Evolutionary conservation across 2,113 vertebrate genomes (phyloP).

Genomic region (Mellivora capensis): DNA sequence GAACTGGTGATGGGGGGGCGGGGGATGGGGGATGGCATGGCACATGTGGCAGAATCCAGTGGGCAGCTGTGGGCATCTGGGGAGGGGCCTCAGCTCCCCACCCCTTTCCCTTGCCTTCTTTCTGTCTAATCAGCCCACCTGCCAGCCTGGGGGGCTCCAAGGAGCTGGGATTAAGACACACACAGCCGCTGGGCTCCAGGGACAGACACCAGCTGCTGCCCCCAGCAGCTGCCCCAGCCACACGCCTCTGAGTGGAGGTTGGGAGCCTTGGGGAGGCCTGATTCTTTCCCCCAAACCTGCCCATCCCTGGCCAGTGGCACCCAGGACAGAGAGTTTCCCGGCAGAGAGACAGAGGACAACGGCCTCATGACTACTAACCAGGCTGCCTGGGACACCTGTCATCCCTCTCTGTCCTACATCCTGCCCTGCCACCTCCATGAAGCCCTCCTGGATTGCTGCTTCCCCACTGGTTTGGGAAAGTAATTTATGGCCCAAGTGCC

Average conservation of each 20-base stretch:
- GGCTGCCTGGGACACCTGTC: not conserved
- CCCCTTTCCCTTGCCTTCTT: not conserved
- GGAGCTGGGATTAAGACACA: conserved; percentile 63
- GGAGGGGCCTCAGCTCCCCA: not conserved
- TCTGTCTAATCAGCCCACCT: conserved; percentile 62
- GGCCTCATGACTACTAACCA: not conserved
- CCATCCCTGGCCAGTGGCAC: not conserved
- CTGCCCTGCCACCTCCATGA: not conserved
- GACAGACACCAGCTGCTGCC: conserved; percentile 67
- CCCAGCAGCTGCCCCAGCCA: conserved; percentile 69
- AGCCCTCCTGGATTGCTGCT: not conserved
- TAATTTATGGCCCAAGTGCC: not conserved
- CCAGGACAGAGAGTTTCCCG: not conserved
- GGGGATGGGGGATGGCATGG: not conserved
- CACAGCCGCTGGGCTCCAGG: conserved; percentile 62
- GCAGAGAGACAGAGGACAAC: not conserved
- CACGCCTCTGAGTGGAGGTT: not conserved
- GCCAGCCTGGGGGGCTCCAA: conserved; percentile 43
- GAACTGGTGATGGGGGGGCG: not conserved
- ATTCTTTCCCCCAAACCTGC: not conserved
- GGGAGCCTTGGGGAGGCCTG: not conserved
- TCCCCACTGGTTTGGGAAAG: not conserved
- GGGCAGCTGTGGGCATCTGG: conserved; percentile 46
- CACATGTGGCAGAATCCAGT: not conserved
- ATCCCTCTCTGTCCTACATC: not conserved